Evolutionary conservation across 2,113 vertebrate species (phyloP), one percentile per base, ranked within the genome.

Genomic region (Bucco capensis): DNA sequence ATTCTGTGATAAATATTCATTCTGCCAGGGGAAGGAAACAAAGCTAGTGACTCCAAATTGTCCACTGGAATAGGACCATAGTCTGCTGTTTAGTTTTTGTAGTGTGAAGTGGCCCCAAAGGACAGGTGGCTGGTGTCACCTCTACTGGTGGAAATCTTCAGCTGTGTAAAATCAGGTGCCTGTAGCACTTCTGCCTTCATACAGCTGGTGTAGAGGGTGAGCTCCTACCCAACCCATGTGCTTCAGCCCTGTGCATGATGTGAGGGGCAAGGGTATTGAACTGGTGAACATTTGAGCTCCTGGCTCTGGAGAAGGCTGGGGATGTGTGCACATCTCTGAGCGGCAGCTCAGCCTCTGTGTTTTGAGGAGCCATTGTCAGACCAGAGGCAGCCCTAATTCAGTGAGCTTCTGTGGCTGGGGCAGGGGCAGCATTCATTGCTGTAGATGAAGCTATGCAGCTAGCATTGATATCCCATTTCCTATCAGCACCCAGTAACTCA

Each of bases 391-490:
- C 51, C 70, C 57, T 1, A 1, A 35, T 40, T 58, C 66, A 22
- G 47, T 27, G 71, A 82, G 22, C 57, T 54, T 9, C 75, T 66
- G 33, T 38, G 70, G 61, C n/a, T 38, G 2, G 0, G 18, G 11
- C 21, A 0, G 19, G 46, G 51, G 12, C 35, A 53, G 16, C 18
- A 15, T 15, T 50, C 5, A 1, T 28, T 7, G 5, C 38, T 58
- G 31, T n/a, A 78, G 57, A 31, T 33, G 47, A 82, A 66, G 47
- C 27, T 37, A 1, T 11, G 46, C 21, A 67, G 70, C 49, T 5
- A 1, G n/a, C 1, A 0, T 50, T 94, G 30, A 4, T 50, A 12
- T 23, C 2, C 25, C 4, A 4, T 27, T 83, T 76, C 58, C 12
- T 60, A 31, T 65, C 75, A n/a, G 49, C 35, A 51, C 8, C 57